phyloP scores from a whole-genome alignment of 2,888 invertebrate species.

The Dolichomitus sp. region DNA sequence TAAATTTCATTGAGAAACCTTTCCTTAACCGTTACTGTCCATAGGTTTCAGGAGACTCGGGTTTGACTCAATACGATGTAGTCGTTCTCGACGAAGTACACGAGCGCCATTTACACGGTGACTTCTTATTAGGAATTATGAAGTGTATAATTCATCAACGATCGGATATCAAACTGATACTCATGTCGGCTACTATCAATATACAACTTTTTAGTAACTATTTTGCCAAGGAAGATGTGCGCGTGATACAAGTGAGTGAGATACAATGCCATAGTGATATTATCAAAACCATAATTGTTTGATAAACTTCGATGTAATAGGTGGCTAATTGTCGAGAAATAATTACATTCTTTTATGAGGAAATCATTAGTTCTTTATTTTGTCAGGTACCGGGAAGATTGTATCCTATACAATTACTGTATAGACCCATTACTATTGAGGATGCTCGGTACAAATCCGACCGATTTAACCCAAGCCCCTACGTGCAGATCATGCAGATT shows the following conservation, averaged over 20 bases:
- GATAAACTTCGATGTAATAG: no score
- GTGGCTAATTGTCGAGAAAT: no score
- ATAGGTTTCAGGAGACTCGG: conserved; percentile 94
- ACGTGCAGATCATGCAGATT: conserved; percentile 95
- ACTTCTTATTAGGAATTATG: conserved; percentile 97
- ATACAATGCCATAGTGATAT: neutral
- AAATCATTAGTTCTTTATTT: neutral
- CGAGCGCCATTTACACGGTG: conserved; percentile 98
- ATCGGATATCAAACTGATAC: conserved; percentile 93
- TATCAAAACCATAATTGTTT: neutral
- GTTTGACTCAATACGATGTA: conserved; percentile 94
- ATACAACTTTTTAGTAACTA: conserved; percentile 97
- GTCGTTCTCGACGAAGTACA: conserved; percentile 99
- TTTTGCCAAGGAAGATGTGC: conserved; percentile 93
- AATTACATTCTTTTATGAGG: no score
- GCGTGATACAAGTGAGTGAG: conserved; percentile 91
- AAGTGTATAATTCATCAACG: conserved; percentile 96
- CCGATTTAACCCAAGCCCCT: conserved; percentile 97
- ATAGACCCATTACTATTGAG: conserved; percentile 91
- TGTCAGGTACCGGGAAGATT: conserved; percentile 96
- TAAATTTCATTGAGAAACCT: no score
- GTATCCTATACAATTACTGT: conserved; percentile 96
- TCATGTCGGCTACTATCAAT: conserved; percentile 99
- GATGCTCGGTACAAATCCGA: conserved; percentile 89
- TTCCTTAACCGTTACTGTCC: conserved; percentile 32